Base-by-base conservation (phyloP, 2,113 vertebrate species). In the Plectropomus leopardus region DNA sequence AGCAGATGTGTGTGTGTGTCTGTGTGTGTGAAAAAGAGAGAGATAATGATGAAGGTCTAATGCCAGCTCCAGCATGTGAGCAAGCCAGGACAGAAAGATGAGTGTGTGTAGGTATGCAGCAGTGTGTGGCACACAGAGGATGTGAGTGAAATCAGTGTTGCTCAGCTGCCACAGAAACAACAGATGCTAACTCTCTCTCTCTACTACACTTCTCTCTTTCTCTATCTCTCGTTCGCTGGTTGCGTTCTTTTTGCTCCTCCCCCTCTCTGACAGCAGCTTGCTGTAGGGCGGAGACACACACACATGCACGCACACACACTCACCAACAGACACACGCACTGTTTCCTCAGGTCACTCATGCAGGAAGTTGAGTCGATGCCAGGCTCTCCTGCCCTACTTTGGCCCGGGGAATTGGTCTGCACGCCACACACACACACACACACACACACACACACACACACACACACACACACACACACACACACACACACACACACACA, bases 311-410 rank as follows among this genome's bases (percentile, higher is more conserved):
- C 32, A n/a, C 63, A 32, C 47, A 53, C 57, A 63, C 47, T 7
- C 50, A n/a, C 21, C 19, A 5, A 80, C 57, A 69, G 19, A 85
- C 69, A 70, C 79, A 72, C 45, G 61, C 79, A 40, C 77, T 51
- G 68, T 80, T 88, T 91, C 87, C 89, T 89, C 84, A 85, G 92
- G 91, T 91, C 90, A 91, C 82, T 89, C 89, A 89, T 90, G 90
- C 90, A 89, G 77, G 86, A 91, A 85, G 86, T 59, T 72, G 86
- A 85, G 85, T 83, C n/a, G 64, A 82, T 90, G 92, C 91, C 91
- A 92, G 87, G 84, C 83, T 89, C 84, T 90, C 86, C 89, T 92
- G 92, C 91, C 90, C 92, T 87, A 92, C 82, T 90, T 92, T 88
- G 88, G 86, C 85, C 88, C 7, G 72, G 88, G 80, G 80, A 88